Percentiles rank a stretch among this genome's conserved stretches.
Conservation (phyloP, 64 coral and sea anemone species). For the Dendrophyllia cribrosa region DNA sequence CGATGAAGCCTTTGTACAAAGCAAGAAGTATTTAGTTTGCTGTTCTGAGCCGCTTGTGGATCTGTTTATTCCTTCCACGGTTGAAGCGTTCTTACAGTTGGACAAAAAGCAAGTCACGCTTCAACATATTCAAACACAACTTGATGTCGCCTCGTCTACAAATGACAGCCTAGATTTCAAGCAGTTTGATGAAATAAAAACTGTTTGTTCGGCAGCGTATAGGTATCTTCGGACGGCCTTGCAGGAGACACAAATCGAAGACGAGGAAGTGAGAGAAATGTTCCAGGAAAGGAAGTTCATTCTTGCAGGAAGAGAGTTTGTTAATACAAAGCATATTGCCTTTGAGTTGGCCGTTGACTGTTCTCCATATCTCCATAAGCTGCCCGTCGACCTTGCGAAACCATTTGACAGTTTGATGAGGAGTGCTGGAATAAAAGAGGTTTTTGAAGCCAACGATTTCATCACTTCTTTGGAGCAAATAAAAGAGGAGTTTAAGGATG, state of each 20-base stretch:
- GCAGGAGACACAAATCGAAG: background rate
- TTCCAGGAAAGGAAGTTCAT: constrained; percentile 27
- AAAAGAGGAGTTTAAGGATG: background rate
- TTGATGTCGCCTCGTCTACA: too few relatives aligned
- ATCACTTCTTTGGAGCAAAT: background rate
- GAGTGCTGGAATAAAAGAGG: constrained; percentile 34
- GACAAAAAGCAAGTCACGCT: background rate
- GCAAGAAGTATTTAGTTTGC: constrained; percentile 64
- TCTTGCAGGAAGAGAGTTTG: constrained; percentile 17
- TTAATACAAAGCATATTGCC: constrained; percentile 48
- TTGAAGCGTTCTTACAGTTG: background rate
- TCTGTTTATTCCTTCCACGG: background rate
- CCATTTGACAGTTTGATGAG: constrained; percentile 47
- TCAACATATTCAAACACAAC: background rate
- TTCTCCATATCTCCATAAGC: constrained; percentile 54
- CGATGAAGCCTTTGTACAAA: constrained; percentile 18
- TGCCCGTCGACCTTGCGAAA: background rate
- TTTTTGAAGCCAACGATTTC: constrained; percentile 48
- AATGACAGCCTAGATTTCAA: too few relatives aligned
- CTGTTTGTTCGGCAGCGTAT: constrained; percentile 47
- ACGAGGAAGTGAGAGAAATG: background rate
- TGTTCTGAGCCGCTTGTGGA: constrained; percentile 32
- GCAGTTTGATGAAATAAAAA: background rate
- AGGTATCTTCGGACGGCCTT: constrained; percentile 24
- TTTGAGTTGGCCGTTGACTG: constrained; percentile 28